These are phyloP conservation scores for Chlorospingus semifuscus DNA, from an alignment of 2,797 vertebrate genomes.

Conservation along the genomic window DNA sequence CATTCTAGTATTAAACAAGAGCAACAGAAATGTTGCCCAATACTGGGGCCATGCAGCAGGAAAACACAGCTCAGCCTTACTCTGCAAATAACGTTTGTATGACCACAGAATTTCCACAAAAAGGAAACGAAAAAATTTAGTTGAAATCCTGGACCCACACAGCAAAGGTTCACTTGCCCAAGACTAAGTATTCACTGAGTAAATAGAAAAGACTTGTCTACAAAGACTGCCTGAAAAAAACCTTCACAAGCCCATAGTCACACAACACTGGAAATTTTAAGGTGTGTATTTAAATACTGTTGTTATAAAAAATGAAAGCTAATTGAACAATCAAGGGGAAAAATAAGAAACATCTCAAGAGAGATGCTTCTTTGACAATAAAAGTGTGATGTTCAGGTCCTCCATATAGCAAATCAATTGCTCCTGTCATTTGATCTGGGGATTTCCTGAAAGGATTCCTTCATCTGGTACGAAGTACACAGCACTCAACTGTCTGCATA, in stretches of 20 bases:
- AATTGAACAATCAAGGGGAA: background rate
- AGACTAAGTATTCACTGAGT: background rate
- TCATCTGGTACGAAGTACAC: background rate
- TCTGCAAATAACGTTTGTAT: background rate
- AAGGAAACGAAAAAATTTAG: background rate
- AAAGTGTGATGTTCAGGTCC: background rate
- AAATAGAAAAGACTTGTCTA: background rate
- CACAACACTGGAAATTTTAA: background rate
- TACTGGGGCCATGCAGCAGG: background rate
- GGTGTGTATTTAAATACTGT: background rate
- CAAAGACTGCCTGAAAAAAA: background rate
- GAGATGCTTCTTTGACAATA: background rate
- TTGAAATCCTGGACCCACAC: background rate
- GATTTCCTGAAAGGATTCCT: background rate
- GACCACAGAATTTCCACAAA: background rate
- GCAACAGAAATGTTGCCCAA: background rate
- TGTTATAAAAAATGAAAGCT: background rate
- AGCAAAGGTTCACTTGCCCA: background rate
- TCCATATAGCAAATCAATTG: background rate
- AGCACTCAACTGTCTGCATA: background rate
- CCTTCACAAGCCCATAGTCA: background rate
- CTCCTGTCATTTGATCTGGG: background rate
- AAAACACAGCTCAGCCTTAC: background rate
- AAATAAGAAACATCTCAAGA: background rate
- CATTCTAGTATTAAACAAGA: background rate